A percentile compares a stretch with the other conserved stretches of the same genome.
Conservation (phyloP, 2,113 vertebrate species). For the Psittacula cyanocephala region DNA sequence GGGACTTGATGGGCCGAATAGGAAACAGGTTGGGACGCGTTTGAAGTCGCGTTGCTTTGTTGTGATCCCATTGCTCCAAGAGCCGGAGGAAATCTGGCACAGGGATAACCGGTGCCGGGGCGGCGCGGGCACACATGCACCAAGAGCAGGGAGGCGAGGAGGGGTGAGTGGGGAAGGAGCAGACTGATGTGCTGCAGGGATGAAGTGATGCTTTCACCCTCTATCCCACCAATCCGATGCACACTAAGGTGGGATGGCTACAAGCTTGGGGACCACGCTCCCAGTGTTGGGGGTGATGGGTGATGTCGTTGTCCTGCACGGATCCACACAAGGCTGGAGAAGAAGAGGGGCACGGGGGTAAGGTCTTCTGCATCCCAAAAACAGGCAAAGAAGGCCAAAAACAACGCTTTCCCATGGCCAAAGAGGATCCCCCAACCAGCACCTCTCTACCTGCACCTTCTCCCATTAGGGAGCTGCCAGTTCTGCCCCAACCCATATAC, state of each 20-base stretch:
- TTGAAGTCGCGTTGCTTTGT: neutral
- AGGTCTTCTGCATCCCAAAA: neutral
- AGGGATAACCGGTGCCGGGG: neutral
- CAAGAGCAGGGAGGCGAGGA: rapidly evolving
- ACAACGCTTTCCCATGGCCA: rapidly evolving
- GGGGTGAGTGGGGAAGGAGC: neutral
- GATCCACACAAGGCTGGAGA: rapidly evolving
- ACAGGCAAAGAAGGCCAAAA: neutral
- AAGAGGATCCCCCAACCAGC: neutral
- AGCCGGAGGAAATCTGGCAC: neutral
- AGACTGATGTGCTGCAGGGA: neutral
- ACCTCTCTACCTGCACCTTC: neutral
- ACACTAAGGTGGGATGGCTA: neutral
- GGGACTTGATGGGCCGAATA: neutral
- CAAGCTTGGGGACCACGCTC: neutral
- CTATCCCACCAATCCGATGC: rapidly evolving
- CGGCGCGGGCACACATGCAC: neutral
- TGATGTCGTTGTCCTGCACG: neutral
- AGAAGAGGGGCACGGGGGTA: neutral
- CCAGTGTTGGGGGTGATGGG: rapidly evolving
- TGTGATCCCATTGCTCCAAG: neutral
- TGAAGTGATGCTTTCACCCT: neutral
- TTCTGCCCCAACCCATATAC: neutral
- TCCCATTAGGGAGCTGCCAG: neutral
- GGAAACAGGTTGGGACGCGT: neutral